Evolutionary conservation across 2,797 vertebrate genomes (phyloP).

Genomic region (Leptoclinus maculatus): DNA sequence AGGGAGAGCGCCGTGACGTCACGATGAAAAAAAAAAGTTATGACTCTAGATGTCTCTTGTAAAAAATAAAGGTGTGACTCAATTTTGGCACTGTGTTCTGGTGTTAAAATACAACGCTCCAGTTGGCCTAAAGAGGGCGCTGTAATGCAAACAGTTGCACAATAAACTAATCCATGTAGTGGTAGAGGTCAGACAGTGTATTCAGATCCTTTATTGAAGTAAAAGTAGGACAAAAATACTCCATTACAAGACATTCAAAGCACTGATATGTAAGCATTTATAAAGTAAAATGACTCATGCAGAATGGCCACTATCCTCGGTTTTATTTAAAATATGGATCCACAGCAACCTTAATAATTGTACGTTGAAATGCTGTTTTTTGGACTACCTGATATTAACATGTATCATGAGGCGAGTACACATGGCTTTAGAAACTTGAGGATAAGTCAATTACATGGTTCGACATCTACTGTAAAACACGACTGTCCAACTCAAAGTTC

Average conservation of each 20-base stretch:
- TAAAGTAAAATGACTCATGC: background rate
- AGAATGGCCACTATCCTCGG: too few species aligned
- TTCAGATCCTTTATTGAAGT: background rate
- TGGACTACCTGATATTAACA: background rate
- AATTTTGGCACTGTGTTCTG: background rate
- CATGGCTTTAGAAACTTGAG: background rate
- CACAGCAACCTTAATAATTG: too few species aligned
- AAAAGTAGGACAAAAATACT: background rate
- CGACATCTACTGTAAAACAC: background rate
- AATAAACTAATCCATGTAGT: background rate
- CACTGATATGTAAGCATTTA: background rate
- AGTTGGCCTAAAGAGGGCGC: slow-evolving; percentile 21
- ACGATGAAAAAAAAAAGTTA: background rate
- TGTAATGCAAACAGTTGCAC: background rate
- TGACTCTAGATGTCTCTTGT: background rate
- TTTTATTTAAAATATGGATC: too few species aligned
- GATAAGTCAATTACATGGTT: background rate
- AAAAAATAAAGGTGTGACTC: background rate
- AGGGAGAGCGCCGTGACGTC: slow-evolving; percentile 55
- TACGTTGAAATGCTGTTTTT: background rate
- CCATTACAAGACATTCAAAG: background rate
- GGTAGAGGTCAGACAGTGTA: too few species aligned
- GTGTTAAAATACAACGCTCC: background rate
- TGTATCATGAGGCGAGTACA: background rate
- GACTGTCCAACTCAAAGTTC: background rate